Evolutionary conservation across 2,888 invertebrate species (phyloP).

Genomic region (Nymphalis polychloros): DNA sequence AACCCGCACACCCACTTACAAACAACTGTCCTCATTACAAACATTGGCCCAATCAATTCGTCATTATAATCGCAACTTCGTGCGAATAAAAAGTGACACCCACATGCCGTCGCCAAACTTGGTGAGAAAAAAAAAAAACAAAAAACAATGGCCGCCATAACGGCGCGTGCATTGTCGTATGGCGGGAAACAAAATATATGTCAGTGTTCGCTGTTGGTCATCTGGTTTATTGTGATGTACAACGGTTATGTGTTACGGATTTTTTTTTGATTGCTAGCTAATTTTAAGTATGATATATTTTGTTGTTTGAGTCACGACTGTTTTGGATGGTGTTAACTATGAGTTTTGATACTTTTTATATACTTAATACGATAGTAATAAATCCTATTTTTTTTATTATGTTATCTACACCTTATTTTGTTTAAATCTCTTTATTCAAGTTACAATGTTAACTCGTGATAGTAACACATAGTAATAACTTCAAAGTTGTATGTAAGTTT

Average conservation of each 20-base stretch:
- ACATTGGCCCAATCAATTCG: constrained; percentile 73
- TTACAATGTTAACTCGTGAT: too few species aligned
- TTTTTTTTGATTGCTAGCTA: constrained; percentile 15
- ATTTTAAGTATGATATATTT: constrained; percentile 11
- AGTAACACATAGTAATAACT: too few species aligned
- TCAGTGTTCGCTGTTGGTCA: constrained; percentile 41
- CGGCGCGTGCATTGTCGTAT: constrained; percentile 53
- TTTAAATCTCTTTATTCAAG: too few species aligned
- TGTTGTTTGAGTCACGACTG: constrained; percentile 6
- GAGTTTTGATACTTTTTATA: too few species aligned
- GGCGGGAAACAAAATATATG: constrained; percentile 54
- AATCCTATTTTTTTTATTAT: too few species aligned
- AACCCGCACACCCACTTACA: constrained; percentile 67
- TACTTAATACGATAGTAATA: too few species aligned
- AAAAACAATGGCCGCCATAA: constrained; percentile 73
- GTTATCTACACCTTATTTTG: too few species aligned
- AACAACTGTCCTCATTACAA: constrained; percentile 65
- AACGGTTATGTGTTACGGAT: constrained; percentile 20
- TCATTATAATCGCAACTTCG: constrained; percentile 69
- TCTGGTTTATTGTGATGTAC: constrained; percentile 19
- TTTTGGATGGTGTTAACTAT: neutral
- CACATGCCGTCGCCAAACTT: constrained; percentile 61
- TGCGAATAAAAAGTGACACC: constrained; percentile 71
- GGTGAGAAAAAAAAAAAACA: constrained; percentile 64
- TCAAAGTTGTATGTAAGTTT: neutral